Evolutionary conservation across 64 coral and sea anemone genomes (phyloP), one percentile per base, ranked within the genome.

Genomic region (Platygyra sinensis): DNA sequence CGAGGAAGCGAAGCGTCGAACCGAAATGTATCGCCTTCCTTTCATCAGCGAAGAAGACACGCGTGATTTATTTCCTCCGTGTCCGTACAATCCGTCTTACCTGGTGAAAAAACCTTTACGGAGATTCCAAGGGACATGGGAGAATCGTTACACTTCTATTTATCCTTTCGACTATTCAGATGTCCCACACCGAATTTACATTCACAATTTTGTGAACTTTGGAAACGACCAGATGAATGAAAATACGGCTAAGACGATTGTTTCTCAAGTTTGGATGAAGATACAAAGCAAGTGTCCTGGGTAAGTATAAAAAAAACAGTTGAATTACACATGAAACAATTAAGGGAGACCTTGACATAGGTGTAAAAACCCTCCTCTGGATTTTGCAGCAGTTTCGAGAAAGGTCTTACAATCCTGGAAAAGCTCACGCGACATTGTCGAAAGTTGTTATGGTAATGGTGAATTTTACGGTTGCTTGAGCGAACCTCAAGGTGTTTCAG

Each of bases 201-300:
- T 73, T 30, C 32, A 28, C 25, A 28, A 80, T 32, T 80, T 88
- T 54, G 75, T 73, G 24, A 79, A 69, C 75, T 88, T 93, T 88
- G 91, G 91, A 28, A 93, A 93, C 60, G 91, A 93, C 60, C 10
- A 80, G 52, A 60, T 93, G 86, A 65, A 93, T 65, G 52, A 80
- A 61, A 61, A 88, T 17, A 17, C 73, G 22, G 91, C 86, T 17
- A 81, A 2, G 9, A 17, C 28, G 29, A 67, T 93, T 64, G 77
- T 93, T 42, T 20, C 72, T 52, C 38, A n/a, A 51, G 65, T 93
- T 13, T 81, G 75, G 75, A 79, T 36, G 24, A 46, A 77, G 62
- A 88, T 93, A 18, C 72, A 74, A 15, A 74, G 71, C 19, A 59
- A 73, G 29, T 55, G 73, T 60, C 60, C 54, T n/a, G 67, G 91